Evolutionary conservation across 1,140 invertebrate species (phyloP).

Genomic region (Listronotus oregonensis): DNA sequence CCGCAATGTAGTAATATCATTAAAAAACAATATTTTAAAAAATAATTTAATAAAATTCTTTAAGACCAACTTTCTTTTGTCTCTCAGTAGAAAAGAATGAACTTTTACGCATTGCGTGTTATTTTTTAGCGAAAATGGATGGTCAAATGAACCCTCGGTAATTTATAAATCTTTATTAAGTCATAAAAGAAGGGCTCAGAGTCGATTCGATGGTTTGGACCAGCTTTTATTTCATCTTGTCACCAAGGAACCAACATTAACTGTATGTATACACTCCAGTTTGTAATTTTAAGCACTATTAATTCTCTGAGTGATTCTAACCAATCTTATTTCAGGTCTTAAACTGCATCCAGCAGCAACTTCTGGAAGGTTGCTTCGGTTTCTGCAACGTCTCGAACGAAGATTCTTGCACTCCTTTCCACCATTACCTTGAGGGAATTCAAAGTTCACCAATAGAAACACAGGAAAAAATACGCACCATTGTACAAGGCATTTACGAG

Average conservation of each 20-base stretch:
- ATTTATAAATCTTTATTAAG: constrained; percentile 53
- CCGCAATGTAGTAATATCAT: too few species aligned
- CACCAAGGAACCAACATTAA: constrained; percentile 30
- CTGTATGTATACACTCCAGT: constrained; percentile 14
- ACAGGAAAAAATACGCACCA: constrained; percentile 56
- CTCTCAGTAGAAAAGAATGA: too few species aligned
- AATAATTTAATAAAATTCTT: too few species aligned
- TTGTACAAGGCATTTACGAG: constrained; percentile 58
- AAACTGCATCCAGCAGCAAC: constrained; percentile 62
- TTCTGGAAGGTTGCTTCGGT: constrained; percentile 66
- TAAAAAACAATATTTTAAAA: too few species aligned
- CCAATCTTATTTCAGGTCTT: constrained; percentile 26
- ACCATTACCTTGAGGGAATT: constrained; percentile 61
- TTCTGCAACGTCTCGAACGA: constrained; percentile 56
- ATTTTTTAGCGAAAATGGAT: constrained; percentile 40
- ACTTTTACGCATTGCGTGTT: too few species aligned
- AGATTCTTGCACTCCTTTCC: constrained; percentile 52
- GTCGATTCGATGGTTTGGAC: constrained; percentile 56
- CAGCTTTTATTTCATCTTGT: constrained; percentile 36
- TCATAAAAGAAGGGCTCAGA: constrained; percentile 59
- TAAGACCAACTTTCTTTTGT: too few species aligned
- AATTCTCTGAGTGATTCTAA: too few species aligned
- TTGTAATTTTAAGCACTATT: too few species aligned
- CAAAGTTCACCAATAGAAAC: constrained; percentile 53
- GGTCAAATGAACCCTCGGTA: constrained; percentile 44